Evolutionary conservation across 2,797 vertebrate species (phyloP), one percentile per base, ranked within the genome.

Genomic region (Lepilemur septentrionalis): DNA sequence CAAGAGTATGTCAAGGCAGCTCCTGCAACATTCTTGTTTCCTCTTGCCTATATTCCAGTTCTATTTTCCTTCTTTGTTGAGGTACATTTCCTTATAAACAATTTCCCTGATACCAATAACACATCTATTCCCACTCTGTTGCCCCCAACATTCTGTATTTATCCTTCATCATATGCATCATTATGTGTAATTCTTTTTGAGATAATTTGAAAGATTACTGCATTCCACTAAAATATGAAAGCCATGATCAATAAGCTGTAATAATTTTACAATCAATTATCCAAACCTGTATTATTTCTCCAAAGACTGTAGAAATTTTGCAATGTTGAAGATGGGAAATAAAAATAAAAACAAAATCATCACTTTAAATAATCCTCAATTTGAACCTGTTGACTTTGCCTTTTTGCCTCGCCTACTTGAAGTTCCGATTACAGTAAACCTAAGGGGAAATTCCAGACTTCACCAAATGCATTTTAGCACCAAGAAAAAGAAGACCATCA

Each of bases 391-490:
- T 80, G 23, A 63, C 10, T 81, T 88, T 57, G 15, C 18, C 10
- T 59, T 88, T 96, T 91, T 57, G 48, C 17, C 46, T 86, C 72
- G 46, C 81, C 13, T 73, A 25, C 38, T 78, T 94, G 30, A 87
- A 10, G 5, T 38, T 52, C 7, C 75, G 12, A 41, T 43, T 85
- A 50, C 50, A 88, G 73, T 81, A 92, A 92, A 84, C 41, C 14
- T 86, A 10, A 87, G 13, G 4, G 35, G 57, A 57, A 93, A 67
- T 92, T 89, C 25, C 46, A 92, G 17, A 97, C 23, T 84, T 41
- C n/a, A 6, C 10, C 41, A 93, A 73, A 86, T 55, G 76, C 61
- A 76, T 86, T 96, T 41, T 96, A 63, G 95, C 61, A 97, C 14
- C 25, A 80, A 59, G 35, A 59, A 96, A 28, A 95, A 61, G 88